Conservation (phyloP, 2,888 invertebrate genomes). For the Deilephila elpenor region DNA sequence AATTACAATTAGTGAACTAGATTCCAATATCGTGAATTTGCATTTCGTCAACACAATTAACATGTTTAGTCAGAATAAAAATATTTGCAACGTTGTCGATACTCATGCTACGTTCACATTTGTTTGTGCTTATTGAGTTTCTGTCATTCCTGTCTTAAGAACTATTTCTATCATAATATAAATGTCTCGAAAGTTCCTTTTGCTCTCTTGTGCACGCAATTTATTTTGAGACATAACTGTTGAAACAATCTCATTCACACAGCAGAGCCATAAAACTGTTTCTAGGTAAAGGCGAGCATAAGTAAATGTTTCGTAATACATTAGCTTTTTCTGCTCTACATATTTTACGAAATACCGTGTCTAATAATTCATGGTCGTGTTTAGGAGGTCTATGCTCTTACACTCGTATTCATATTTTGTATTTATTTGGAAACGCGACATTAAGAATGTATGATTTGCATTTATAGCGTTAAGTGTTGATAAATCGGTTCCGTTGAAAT, state of each 20-base stretch:
- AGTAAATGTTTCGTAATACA: constrained; percentile 5
- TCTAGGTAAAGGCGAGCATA: constrained; percentile 3
- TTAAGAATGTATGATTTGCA: neutral
- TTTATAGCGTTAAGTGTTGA: neutral
- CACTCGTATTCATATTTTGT: neutral
- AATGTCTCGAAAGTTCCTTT: neutral
- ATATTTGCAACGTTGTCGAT: neutral
- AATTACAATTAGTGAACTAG: constrained; percentile 12
- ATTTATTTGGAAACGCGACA: neutral
- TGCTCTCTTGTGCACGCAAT: neutral
- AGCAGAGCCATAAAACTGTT: constrained; percentile 28
- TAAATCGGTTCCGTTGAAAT: too few species aligned
- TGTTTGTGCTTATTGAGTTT: constrained; percentile 1
- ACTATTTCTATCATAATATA: neutral
- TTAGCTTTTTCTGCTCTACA: constrained; percentile 1
- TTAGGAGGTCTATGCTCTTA: neutral
- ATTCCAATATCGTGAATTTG: constrained; percentile 1
- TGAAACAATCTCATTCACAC: constrained; percentile 33
- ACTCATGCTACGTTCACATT: neutral
- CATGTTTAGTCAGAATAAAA: constrained; percentile 1
- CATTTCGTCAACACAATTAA: constrained; percentile 14
- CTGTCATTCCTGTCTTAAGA: neutral
- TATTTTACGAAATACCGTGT: constrained; percentile 9
- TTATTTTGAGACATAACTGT: constrained; percentile 4
- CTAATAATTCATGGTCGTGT: neutral